Conservation (phyloP, 1,140 invertebrate genomes). For the Globodera rostochiensis region DNA sequence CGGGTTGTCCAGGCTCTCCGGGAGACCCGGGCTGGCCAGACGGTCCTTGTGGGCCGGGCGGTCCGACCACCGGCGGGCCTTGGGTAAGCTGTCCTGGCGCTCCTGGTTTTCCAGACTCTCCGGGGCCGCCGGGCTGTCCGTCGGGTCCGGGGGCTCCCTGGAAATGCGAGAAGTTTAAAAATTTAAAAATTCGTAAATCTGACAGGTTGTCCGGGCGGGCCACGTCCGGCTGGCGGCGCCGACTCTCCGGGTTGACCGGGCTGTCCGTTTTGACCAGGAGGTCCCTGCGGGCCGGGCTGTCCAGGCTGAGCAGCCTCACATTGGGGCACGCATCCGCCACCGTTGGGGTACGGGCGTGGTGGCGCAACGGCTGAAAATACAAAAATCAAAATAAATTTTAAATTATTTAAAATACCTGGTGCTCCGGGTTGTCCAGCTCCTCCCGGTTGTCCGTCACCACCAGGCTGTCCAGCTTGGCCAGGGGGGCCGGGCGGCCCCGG, state of each 20-base stretch:
- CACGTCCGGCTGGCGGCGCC: conserved; percentile 33
- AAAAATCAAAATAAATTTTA: not conserved
- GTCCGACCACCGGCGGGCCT: conserved; percentile 35
- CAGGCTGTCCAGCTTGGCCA: conserved; percentile 5
- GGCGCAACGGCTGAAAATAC: not conserved
- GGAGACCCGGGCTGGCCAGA: conserved; percentile 5
- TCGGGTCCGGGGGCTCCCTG: conserved; percentile 29
- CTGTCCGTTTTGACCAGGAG: conserved; percentile 38
- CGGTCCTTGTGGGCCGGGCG: conserved; percentile 30
- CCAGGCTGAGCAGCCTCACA: conserved; percentile 11
- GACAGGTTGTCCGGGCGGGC: conserved; percentile 36
- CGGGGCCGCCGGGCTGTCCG: conserved; percentile 16
- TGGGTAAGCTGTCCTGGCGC: conserved; percentile 12
- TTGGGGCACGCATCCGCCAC: not conserved
- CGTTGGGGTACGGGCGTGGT: not conserved
- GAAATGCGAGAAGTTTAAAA: not conserved
- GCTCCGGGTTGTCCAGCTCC: conserved; percentile 4
- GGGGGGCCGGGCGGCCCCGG: conserved; percentile 19
- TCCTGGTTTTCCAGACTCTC: conserved; percentile 17
- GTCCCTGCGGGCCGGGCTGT: conserved; percentile 36
- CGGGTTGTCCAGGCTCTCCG: conserved; percentile 11
- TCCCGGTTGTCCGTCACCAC: conserved; percentile 8
- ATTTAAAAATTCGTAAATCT: not conserved
- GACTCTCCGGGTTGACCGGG: conserved; percentile 22
- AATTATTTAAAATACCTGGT: conserved; percentile 5